These are phyloP conservation scores for Apostichopus japonicus DNA, from an alignment of 35 echinoderm and acorn worm species.

Conservation along the genomic window DNA sequence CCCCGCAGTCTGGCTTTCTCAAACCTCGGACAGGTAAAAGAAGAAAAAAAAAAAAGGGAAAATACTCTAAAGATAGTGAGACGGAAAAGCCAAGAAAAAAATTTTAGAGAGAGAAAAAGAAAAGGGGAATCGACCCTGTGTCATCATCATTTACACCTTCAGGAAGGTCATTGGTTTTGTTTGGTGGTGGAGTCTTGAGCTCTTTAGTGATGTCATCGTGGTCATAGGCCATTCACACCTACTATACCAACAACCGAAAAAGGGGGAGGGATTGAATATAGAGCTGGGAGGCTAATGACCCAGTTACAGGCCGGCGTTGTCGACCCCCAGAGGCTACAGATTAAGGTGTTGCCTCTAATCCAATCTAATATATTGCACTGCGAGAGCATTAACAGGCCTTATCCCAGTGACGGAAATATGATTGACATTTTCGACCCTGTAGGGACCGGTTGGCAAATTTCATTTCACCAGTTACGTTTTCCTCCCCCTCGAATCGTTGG, in stretches of 20 bases:
- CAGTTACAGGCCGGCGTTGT: conserved; percentile 6
- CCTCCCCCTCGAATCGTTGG: not conserved
- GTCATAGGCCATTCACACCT: conserved; percentile 44
- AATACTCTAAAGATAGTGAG: not conserved
- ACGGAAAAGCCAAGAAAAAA: not conserved
- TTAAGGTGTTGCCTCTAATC: conserved; percentile 45
- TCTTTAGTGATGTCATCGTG: conserved; percentile 15
- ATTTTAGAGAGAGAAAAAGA: not conserved
- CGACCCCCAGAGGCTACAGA: conserved; percentile 36
- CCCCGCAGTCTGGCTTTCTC: conserved; percentile 1
- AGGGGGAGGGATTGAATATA: not conserved
- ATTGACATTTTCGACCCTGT: conserved; percentile 40
- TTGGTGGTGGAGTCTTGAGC: not conserved
- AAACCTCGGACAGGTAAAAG: conserved; percentile 20
- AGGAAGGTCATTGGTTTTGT: conserved; percentile 19
- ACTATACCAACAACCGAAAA: not conserved
- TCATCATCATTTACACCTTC: not conserved
- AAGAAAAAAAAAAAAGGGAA: not conserved
- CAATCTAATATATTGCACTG: conserved; percentile 51
- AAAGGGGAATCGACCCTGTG: not conserved
- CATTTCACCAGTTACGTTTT: not conserved
- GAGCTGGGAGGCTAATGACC: conserved; percentile 40
- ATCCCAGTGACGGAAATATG: conserved; percentile 31
- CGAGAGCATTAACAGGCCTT: conserved; percentile 27
- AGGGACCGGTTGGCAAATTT: conserved; percentile 11